phyloP scores from a whole-genome alignment of 2,113 vertebrate species.

The Eclectus roratus region DNA sequence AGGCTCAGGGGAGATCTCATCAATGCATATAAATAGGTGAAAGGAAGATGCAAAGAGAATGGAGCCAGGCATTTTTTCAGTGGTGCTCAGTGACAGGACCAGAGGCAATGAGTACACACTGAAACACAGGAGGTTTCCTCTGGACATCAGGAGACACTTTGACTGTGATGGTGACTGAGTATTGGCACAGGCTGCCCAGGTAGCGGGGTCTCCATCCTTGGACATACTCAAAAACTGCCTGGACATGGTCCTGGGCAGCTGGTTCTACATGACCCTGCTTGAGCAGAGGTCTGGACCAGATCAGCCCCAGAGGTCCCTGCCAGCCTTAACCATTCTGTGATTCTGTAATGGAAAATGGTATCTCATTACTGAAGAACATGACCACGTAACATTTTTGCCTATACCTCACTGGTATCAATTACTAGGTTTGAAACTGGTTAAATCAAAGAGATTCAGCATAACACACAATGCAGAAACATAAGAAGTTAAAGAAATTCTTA shows the following conservation, averaged over 20 bases:
- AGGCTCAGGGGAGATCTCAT: background rate
- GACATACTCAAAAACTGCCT: background rate
- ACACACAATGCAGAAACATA: background rate
- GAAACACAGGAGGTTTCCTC: background rate
- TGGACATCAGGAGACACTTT: background rate
- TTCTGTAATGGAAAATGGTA: background rate
- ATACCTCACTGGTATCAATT: background rate
- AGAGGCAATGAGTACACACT: background rate
- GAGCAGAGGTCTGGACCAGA: background rate
- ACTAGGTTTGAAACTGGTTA: slow-evolving; percentile 12
- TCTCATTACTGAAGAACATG: background rate
- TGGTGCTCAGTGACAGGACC: background rate
- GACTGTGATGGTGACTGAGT: fast-evolving
- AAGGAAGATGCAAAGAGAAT: background rate
- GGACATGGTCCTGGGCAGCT: too few species aligned
- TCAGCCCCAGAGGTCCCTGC: background rate
- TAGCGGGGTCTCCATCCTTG: background rate
- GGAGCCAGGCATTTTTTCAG: background rate
- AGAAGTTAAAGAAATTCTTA: slow-evolving; percentile 47
- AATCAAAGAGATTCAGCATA: slow-evolving; percentile 11
- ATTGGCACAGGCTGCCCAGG: background rate
- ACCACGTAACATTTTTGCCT: background rate
- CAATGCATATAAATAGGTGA: background rate
- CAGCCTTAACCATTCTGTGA: background rate
- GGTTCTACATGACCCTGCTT: fast-evolving